These are phyloP conservation scores for Diploscapter pachys DNA, from an alignment of 1,140 invertebrate species.

Conservation along the genomic window DNA sequence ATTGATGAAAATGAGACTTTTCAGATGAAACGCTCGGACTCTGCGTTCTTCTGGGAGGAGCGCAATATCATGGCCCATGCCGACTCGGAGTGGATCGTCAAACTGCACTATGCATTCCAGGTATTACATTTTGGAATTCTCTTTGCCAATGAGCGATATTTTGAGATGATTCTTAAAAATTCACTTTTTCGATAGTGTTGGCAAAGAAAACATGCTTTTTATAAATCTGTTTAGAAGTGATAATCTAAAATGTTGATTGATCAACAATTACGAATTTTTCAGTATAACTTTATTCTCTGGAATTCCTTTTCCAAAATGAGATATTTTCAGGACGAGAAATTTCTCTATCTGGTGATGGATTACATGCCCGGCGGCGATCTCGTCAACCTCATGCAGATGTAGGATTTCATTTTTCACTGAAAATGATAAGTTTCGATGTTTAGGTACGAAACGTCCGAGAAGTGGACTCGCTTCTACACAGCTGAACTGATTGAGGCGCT, in stretches of 20 bases:
- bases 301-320: background rate
- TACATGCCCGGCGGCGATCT: constrained; percentile 99
- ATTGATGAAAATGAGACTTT: constrained; percentile 48
- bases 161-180: background rate
- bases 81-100: constrained; percentile 96
- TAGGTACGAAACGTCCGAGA: constrained; percentile 96
- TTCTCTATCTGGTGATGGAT: constrained; percentile 99
- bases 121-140: constrained; percentile 47
- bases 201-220: no score
- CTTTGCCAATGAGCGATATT: background rate
- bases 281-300: no score
- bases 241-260: no score
- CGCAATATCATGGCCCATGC: constrained; percentile 98
- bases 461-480: constrained; percentile 98
- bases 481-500: constrained; percentile 96
- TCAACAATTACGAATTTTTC: no score
- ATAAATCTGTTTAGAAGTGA: no score
- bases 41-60: constrained; percentile 99
- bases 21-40: constrained; percentile 92
- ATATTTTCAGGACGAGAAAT: constrained; percentile 75
- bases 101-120: constrained; percentile 92
- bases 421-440: background rate
- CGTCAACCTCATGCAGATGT: constrained; percentile 86
- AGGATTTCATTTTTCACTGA: background rate
- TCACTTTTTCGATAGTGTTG: no score